phyloP scores from a whole-genome alignment of 2,113 vertebrate species.

The Lasiurus cinereus region DNA sequence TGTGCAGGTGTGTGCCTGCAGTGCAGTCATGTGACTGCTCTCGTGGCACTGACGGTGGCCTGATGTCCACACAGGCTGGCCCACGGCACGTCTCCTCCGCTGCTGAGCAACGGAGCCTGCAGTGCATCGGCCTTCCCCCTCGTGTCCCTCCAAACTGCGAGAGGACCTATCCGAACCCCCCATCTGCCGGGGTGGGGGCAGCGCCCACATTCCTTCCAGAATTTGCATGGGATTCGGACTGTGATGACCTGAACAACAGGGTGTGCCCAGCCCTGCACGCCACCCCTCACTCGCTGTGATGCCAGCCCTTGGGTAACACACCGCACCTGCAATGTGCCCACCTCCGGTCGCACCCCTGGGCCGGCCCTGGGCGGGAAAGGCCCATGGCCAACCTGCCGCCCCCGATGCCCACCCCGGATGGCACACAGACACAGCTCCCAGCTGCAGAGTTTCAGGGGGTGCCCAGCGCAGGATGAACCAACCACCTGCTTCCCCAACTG shows the following conservation, averaged over 20 bases:
- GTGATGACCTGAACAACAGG: neutral
- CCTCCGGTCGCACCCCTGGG: accelerated
- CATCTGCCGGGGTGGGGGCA: neutral
- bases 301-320: neutral
- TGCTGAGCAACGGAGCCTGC: neutral
- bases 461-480: too few relatives aligned
- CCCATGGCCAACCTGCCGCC: accelerated
- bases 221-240: neutral
- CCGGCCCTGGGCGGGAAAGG: neutral
- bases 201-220: neutral
- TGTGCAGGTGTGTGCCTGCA: too few relatives aligned
- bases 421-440: accelerated
- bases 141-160: neutral
- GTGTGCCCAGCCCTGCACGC: neutral
- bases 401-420: neutral
- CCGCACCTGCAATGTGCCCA: accelerated
- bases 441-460: neutral
- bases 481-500: neutral
- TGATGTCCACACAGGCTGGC: neutral
- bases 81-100: accelerated
- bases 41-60: accelerated
- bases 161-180: accelerated
- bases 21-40: neutral
- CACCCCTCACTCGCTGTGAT: too few relatives aligned
- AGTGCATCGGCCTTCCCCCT: accelerated